Evolutionary conservation across 2,888 invertebrate species (phyloP), one percentile per base, ranked within the genome.

Genomic region (Pseudococcus viburni): DNA sequence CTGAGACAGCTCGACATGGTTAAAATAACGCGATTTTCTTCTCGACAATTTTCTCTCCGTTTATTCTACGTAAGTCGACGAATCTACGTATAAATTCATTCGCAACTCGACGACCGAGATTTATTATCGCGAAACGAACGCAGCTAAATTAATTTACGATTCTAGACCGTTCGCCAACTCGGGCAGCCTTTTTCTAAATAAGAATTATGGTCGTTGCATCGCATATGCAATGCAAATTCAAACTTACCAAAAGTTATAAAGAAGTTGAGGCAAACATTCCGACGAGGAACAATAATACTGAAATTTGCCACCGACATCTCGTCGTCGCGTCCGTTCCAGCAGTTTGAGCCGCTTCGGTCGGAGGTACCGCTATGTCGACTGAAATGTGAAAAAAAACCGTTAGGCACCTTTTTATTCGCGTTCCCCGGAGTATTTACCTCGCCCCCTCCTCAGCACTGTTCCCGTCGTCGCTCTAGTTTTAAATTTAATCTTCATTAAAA

Each of bases 331-430:
- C 22, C 68, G 9, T 59, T 26, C 87, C 77, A 12, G 87, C 87
- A 26, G 87, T 87, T 87, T 80, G 87, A 83, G 87, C 87, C 22
- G 87, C 77, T 80, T 87, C 87, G 8, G 87, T 87, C 19, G 87
- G 87, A 22, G 87, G 87, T 11, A 80, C 80, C 5, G 87, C 83
- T n/a, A 87, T 51, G 39, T 80, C 77, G 1, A 87, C 87, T 87
- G 80, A 5, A 87, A 80, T 51, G 5, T 19, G 0, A 59, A 59
- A 59, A 59, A n/a, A 59, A n/a, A 59, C 9, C n/a, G 19, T 19
- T 19, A 5, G 46, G 46, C 46, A 11, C 9, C 12, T 46, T 46
- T 46, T 46, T 12, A 15, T 55, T 19, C 59, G n/a, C 5, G 19
- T 19, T 59, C 59, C 59, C 19, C 19, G 19, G 59, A 9, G 59